Base-by-base conservation (phyloP, 2,888 invertebrate genomes). In the Polydrusus tereticollis region DNA sequence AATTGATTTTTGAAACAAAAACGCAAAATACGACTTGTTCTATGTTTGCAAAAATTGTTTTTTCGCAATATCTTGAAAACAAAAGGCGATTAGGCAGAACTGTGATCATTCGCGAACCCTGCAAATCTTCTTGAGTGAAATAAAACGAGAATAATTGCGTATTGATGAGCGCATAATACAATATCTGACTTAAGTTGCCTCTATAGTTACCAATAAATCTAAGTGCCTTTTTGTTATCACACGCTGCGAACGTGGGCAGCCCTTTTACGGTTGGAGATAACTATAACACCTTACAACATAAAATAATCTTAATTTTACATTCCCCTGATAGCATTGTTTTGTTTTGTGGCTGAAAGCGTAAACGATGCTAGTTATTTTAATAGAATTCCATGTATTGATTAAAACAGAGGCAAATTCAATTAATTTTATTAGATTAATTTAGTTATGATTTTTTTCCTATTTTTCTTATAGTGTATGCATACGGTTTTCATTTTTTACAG, bases 291-390 rank as follows among this genome's bases (percentile, higher is more conserved):
- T 72, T 59, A 29, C 58, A 45, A 64, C 68, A 58, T 36, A 72
- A 64, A 72, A 68, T 68, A 72, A 72, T 72, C 68, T 68, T 68
- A 55, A 67, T 72, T 72, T 72, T 64, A 68, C 58, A 50, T 63
- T 72, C 47, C 21, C 36, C 23, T 45, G 72, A 72, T 72, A 68
- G 43, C 64, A 72, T 72, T 72, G 72, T 68, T 62, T 55, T 72
- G 20, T 59, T 6, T 41, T 43, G 21, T 72, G 58, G 62, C 67
- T 64, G 23, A 66, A 71, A 66, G 55, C 65, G 29, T 60, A 58
- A 70, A 36, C 38, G 58, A 18, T 59, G 21, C 5, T 23, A 59
- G 59, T 59, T 43, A 23, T 59, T 41, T 59, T 59, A 59, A 23
- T 41, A 21, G 23, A 59, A 23, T 20, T 21, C 14, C 16, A 8